Base-by-base conservation (phyloP, 1,140 invertebrate species). In the Magallana angulata region DNA sequence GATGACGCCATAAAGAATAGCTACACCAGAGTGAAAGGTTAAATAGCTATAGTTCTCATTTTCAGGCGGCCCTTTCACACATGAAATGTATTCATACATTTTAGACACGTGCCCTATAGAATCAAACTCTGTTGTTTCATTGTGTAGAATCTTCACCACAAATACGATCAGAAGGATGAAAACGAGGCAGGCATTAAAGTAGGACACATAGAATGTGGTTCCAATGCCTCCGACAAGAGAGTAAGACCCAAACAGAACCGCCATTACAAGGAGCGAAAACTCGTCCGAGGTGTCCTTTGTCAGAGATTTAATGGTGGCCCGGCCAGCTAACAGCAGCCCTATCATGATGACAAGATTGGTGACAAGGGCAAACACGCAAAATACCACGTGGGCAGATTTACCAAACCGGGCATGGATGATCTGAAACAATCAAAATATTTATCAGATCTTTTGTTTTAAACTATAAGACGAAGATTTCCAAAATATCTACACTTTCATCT, bases 171-270 rank as follows among this genome's bases (percentile, higher is more conserved):
- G 91, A 0, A 94, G 88, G 14, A 92, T 86, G 82, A 94, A 94
- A 76, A 95, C 94, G 64, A 95, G 87, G 57, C 91, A 92, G 0
- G 94, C 93, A 90, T 95, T 95, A 92, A 95, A 95, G 88, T 95
- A 95, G 30, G 94, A 95, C 36, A 95, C 94, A 88, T 95, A 95
- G 88, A 95, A 95, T 0, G 94, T 94, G n/a, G 95, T 94, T 1
- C 94, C 94, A 9, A 95, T 92, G 16, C 95, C 95, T 57, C 95
- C 95, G 68, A 95, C 92, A 62, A 95, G 91, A 16, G 94, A 95
- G 90, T 95, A 95, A 57, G 93, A 93, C 4, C 93, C 94, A 88
- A 94, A 93, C 7, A 94, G 84, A 14, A 91, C 89, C 1, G 93
- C 92, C 91, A 94, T 92, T 64, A 92, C 89, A 24, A 94, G 36